Conservation (phyloP, 2,888 invertebrate genomes). For the Chaetogeoica ovagalla region DNA sequence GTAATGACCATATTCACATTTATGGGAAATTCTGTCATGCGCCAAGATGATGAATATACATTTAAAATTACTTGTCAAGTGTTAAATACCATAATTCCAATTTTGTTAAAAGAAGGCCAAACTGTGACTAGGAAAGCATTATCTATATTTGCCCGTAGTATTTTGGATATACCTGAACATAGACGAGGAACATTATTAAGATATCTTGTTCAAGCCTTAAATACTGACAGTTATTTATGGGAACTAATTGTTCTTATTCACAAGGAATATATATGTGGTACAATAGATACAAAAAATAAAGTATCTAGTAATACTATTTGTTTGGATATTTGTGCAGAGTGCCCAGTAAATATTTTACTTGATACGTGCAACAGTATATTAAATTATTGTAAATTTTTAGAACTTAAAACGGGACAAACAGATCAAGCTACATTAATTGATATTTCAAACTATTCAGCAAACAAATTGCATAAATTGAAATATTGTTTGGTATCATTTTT, state of each 20-base stretch:
- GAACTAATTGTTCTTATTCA: slow-evolving; percentile 72
- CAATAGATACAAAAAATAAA: slow-evolving; percentile 39
- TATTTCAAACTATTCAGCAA: slow-evolving; percentile 43
- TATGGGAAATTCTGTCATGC: slow-evolving; percentile 89
- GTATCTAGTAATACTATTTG: slow-evolving; percentile 49
- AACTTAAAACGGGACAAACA: slow-evolving; percentile 44
- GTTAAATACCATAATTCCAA: slow-evolving; percentile 86
- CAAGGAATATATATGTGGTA: slow-evolving; percentile 67
- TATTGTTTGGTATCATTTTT: slow-evolving; percentile 47
- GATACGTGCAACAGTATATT: slow-evolving; percentile 45
- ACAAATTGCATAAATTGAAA: slow-evolving; percentile 46
- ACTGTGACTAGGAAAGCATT: slow-evolving; percentile 62
- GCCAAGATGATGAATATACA: slow-evolving; percentile 93
- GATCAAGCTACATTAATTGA: slow-evolving; percentile 43
- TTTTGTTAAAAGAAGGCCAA: slow-evolving; percentile 65
- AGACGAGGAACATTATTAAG: slow-evolving; percentile 78
- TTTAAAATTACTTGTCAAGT: slow-evolving; percentile 90
- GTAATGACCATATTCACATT: slow-evolving; percentile 97
- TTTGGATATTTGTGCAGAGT: slow-evolving; percentile 46
- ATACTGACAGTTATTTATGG: slow-evolving; percentile 68
- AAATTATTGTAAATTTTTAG: slow-evolving; percentile 48
- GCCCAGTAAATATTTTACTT: slow-evolving; percentile 41
- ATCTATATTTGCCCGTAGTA: slow-evolving; percentile 87
- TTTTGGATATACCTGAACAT: slow-evolving; percentile 92
- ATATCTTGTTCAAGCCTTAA: slow-evolving; percentile 76